These are phyloP conservation scores for Zoanthus solanderi DNA, from an alignment of 92 coral and sea anemone species.

Conservation along the genomic window DNA sequence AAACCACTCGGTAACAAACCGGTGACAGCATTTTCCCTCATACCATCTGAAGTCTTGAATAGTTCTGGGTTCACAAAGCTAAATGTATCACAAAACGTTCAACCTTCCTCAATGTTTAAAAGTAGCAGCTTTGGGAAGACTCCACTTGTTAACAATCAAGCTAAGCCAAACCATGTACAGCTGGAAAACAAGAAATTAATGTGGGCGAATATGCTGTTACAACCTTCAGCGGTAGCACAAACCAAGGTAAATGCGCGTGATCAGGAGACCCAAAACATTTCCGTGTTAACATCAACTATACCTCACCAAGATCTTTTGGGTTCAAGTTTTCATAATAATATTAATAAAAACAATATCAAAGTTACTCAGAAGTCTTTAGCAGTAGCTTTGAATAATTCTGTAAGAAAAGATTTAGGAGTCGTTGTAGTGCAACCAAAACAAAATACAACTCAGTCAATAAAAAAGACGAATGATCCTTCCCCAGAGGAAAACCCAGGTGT, in stretches of 20 bases:
- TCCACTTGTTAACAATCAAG: background rate
- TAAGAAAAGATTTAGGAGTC: conserved; percentile 3
- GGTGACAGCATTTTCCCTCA: background rate
- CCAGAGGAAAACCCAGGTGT: background rate
- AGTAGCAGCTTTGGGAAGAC: background rate
- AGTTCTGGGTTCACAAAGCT: background rate
- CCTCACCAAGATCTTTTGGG: background rate
- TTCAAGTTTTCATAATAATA: background rate
- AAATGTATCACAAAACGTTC: background rate
- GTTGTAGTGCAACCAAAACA: background rate
- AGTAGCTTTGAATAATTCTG: conserved; percentile 31
- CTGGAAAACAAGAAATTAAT: conserved; percentile 4
- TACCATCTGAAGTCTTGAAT: background rate
- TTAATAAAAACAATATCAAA: background rate
- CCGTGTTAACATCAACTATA: no score
- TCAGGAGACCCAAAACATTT: background rate
- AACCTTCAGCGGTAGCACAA: conserved; percentile 25
- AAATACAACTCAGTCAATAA: background rate
- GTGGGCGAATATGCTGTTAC: conserved; percentile 27
- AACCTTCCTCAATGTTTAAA: background rate
- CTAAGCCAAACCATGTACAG: background rate
- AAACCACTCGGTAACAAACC: background rate
- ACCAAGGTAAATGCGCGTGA: background rate
- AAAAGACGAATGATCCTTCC: background rate
- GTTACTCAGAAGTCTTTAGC: conserved; percentile 14